Conservation (phyloP, 2,113 vertebrate species). For the Saccopteryx leptura region DNA sequence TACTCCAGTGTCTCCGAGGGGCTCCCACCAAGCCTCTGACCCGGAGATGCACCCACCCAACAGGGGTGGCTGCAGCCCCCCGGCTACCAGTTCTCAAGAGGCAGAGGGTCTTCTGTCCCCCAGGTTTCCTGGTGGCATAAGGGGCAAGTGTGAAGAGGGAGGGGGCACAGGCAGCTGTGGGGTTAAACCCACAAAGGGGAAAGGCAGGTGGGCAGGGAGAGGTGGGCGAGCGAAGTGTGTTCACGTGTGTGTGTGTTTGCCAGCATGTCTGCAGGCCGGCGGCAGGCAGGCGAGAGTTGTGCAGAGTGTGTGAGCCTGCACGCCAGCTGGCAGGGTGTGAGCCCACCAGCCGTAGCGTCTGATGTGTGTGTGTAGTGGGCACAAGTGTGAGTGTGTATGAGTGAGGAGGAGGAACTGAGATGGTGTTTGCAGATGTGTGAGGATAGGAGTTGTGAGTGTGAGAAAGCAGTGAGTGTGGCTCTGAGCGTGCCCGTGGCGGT, state of each 20-base stretch:
- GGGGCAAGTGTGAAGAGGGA: not conserved
- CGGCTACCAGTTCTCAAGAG: not conserved
- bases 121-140: not conserved
- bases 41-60: not conserved
- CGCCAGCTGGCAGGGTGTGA: constrained; percentile 63
- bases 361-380: constrained; percentile 41
- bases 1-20: not conserved
- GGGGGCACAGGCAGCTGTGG: not conserved
- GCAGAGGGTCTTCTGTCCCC: not conserved
- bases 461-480: constrained; percentile 23
- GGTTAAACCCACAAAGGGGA: constrained; percentile 34
- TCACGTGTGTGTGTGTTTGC: constrained; percentile 53
- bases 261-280: constrained; percentile 57
- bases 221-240: constrained; percentile 67
- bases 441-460: constrained; percentile 61
- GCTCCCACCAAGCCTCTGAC: not conserved
- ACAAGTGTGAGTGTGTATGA: constrained; percentile 2
- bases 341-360: not conserved
- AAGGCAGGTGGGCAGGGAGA: constrained; percentile 54
- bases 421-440: constrained; percentile 17
- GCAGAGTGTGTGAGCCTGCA: constrained; percentile 46
- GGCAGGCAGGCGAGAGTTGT: constrained; percentile 76
- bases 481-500: not conserved
- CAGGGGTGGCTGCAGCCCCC: not conserved
- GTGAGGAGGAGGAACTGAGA: not conserved